phyloP scores from a whole-genome alignment of 2,888 invertebrate species.

The Malthinus flaveolus region DNA sequence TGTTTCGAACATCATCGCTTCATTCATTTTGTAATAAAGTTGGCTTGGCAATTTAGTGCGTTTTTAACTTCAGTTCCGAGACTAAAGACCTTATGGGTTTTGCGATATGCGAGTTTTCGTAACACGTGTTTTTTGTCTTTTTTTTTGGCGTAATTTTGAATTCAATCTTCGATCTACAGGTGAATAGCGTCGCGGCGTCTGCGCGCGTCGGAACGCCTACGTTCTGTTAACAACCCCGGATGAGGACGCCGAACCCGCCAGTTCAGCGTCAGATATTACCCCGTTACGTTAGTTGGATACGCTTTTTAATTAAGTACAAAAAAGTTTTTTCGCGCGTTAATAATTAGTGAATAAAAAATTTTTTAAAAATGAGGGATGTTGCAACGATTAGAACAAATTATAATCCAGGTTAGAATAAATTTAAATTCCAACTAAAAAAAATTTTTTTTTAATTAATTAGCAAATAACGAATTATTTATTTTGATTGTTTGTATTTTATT shows the following conservation, averaged over 20 bases:
- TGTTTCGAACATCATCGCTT: conserved; percentile 7
- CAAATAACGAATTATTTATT: background rate
- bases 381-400: background rate
- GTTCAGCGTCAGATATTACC: conserved; percentile 20
- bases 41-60: background rate
- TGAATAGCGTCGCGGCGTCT: conserved; percentile 23
- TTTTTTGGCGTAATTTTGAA: conserved; percentile 12
- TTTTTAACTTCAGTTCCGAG: background rate
- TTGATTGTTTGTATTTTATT: background rate
- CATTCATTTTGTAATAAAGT: background rate
- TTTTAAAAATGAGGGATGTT: background rate
- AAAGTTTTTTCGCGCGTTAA: background rate
- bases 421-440: too few relatives aligned
- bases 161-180: conserved; percentile 20
- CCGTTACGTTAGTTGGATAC: conserved; percentile 10
- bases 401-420: background rate
- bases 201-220: conserved; percentile 32
- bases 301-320: background rate
- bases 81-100: background rate
- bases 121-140: conserved; percentile 17
- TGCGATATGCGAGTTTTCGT: background rate
- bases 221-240: conserved; percentile 31
- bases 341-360: background rate
- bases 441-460: background rate
- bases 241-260: conserved; percentile 29